A percentile compares a stretch with the other conserved stretches of the same genome.
Conservation (phyloP, 2,113 vertebrate species). For the Gulo gulo region DNA sequence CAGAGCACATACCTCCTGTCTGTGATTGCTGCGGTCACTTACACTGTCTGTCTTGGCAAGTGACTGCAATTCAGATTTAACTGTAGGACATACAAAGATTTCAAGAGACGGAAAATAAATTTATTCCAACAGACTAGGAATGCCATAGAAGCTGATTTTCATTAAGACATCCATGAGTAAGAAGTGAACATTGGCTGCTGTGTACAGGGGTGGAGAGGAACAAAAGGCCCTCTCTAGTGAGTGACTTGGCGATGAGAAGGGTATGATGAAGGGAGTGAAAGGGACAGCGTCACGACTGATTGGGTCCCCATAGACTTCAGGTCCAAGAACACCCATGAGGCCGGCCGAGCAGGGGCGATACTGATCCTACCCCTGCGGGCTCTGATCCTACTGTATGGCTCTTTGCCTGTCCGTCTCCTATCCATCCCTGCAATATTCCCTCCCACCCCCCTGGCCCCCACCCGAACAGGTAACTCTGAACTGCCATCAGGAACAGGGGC, state of each 20-base stretch:
- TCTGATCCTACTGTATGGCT: background rate
- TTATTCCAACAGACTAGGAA: background rate
- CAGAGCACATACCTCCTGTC: background rate
- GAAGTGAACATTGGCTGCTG: no score
- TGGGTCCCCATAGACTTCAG: background rate
- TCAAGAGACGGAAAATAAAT: background rate
- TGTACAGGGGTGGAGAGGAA: background rate
- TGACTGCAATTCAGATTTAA: background rate
- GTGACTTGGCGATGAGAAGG: background rate
- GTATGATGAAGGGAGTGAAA: no score
- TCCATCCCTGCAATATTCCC: background rate
- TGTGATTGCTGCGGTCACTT: background rate
- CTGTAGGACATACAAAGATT: background rate
- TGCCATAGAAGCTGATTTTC: background rate
- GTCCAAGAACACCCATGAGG: background rate
- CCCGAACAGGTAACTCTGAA: background rate
- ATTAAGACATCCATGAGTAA: background rate
- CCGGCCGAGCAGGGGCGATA: background rate
- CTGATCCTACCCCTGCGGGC: background rate
- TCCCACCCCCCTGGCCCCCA: background rate
- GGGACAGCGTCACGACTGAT: background rate
- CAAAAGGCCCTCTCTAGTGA: background rate
- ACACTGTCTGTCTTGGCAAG: background rate
- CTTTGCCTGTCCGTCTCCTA: background rate
- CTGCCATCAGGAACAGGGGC: background rate